phyloP scores from a whole-genome alignment of 2,797 vertebrate genomes.

The Phoebastria nigripes region DNA sequence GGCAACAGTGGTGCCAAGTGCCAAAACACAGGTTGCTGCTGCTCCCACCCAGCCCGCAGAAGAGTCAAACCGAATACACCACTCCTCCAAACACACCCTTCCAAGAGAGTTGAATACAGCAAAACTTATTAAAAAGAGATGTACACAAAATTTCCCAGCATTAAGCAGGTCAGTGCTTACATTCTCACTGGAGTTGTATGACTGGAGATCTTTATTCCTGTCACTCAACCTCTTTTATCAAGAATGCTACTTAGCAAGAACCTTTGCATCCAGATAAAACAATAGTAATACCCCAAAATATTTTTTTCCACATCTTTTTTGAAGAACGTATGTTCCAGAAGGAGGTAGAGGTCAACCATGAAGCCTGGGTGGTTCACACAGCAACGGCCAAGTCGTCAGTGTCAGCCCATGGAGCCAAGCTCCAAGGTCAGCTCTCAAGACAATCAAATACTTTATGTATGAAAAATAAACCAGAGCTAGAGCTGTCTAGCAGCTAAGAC shows the following conservation, averaged over 20 bases:
- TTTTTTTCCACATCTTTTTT: not conserved
- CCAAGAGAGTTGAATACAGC: not conserved
- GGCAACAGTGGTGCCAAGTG: not conserved
- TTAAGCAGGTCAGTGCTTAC: not conserved
- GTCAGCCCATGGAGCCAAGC: fast-evolving
- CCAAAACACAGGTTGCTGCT: not conserved
- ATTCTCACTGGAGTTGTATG: not conserved
- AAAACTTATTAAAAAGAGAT: not conserved
- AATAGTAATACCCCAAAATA: not conserved
- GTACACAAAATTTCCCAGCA: not conserved
- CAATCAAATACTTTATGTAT: not conserved
- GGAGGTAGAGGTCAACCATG: not conserved
- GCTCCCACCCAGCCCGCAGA: not conserved
- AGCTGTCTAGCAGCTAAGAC: not conserved
- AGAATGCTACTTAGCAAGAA: not conserved
- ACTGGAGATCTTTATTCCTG: not conserved
- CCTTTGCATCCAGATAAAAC: not conserved
- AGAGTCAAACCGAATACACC: fast-evolving
- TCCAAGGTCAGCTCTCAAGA: not conserved
- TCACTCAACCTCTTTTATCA: not conserved
- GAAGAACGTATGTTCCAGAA: not conserved
- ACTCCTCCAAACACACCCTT: not conserved
- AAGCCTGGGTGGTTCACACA: not conserved
- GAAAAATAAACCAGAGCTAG: not conserved
- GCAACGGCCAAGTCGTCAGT: not conserved